Evolutionary conservation across 2,113 vertebrate species (phyloP).

Genomic region (Ellobius talpinus): DNA sequence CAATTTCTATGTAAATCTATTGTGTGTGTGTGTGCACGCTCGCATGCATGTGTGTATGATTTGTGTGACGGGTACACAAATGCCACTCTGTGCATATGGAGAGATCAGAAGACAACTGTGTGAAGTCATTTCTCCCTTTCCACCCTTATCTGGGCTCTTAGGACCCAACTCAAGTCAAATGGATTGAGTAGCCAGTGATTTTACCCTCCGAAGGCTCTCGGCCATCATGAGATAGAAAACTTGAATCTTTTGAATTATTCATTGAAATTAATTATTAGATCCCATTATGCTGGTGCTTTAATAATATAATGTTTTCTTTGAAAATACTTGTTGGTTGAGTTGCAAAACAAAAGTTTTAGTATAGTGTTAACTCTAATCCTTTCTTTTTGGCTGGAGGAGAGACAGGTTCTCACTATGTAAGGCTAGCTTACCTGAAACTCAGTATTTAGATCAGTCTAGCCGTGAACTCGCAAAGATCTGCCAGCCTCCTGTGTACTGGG

Average conservation of each 20-base stretch:
- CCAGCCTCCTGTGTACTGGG: background rate
- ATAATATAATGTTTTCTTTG: background rate
- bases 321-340: slow-evolving; percentile 21
- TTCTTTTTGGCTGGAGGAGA: background rate
- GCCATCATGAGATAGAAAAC: background rate
- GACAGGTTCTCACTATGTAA: background rate
- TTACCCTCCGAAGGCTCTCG: background rate
- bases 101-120: too few species aligned
- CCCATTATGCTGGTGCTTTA: background rate
- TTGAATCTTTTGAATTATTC: slow-evolving; percentile 1
- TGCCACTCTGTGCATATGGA: too few species aligned
- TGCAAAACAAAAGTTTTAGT: slow-evolving; percentile 26
- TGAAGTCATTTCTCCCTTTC: too few species aligned
- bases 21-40: too few species aligned
- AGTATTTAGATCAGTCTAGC: background rate
- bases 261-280: background rate
- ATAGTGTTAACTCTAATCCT: background rate
- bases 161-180: background rate
- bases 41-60: too few species aligned
- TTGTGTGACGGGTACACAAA: too few species aligned
- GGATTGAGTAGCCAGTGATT: background rate
- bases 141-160: background rate
- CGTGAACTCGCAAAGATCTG: background rate
- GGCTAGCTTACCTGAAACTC: background rate
- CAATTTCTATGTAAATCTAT: background rate